Percentiles rank a stretch among this genome's conserved stretches.
Evolutionary conservation across 2,797 vertebrate species (phyloP).

Genomic region (Sebastes iracundus): DNA sequence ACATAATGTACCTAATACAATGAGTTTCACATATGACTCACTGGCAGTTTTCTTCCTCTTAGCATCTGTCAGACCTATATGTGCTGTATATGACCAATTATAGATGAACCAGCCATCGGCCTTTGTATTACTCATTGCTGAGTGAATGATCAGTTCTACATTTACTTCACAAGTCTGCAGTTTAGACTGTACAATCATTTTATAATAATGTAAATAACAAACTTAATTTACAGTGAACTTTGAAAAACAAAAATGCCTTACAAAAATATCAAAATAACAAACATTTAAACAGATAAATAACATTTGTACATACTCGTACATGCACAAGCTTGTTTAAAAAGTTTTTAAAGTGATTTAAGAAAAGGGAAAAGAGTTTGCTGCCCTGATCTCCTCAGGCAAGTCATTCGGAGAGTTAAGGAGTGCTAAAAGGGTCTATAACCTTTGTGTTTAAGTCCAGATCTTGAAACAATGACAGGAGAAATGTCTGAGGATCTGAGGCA

Average conservation of each 20-base stretch:
- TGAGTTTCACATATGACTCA: neutral
- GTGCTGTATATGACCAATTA: neutral
- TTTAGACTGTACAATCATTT: neutral
- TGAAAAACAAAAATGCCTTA: neutral
- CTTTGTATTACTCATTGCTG: neutral
- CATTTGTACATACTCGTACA: too few relatives aligned
- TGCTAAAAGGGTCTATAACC: neutral
- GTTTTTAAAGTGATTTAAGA: neutral
- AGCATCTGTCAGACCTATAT: neutral
- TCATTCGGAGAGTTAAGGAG: neutral
- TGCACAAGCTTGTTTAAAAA: too few relatives aligned
- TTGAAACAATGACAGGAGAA: neutral
- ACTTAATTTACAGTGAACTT: neutral
- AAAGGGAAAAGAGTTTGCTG: neutral
- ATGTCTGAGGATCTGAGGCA: neutral
- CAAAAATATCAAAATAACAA: neutral
- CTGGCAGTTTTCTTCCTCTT: neutral
- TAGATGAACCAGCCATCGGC: neutral
- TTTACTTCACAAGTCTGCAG: neutral
- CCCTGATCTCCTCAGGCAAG: neutral
- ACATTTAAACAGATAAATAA: neutral
- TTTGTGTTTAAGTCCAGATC: neutral
- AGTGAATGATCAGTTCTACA: neutral
- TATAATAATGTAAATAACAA: neutral
- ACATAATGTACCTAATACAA: neutral